A percentile compares a stretch with the other conserved stretches of the same genome.
Evolutionary conservation across 2,888 invertebrate species (phyloP).

Genomic region (Drosophila algonquin): DNA sequence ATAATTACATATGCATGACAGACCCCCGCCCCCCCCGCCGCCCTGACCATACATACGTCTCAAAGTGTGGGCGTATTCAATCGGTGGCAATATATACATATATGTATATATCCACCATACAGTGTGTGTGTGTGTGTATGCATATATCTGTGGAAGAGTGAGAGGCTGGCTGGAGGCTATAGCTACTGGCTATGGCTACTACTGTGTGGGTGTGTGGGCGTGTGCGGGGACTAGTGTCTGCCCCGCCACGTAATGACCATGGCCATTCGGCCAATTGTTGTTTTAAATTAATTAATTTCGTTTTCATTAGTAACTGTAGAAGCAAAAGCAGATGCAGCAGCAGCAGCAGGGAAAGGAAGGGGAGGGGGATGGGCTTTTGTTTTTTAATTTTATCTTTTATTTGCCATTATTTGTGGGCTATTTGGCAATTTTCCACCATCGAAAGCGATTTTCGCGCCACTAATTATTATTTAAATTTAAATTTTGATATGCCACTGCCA

Average conservation of each 20-base stretch:
- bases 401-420: conserved; percentile 66
- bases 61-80: conserved; percentile 68
- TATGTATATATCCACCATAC: not conserved
- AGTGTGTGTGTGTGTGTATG: not conserved
- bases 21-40: conserved; percentile 23
- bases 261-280: conserved; percentile 62
- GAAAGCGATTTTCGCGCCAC: conserved; percentile 72
- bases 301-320: conserved; percentile 67
- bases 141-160: conserved; percentile 4
- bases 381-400: conserved; percentile 69
- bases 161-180: conserved; percentile 40
- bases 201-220: no score
- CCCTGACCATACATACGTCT: not conserved
- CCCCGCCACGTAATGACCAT: conserved; percentile 27
- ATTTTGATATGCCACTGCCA: conserved; percentile 58
- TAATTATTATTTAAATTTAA: conserved; percentile 79
- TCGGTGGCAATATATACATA: conserved; percentile 36
- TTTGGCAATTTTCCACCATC: conserved; percentile 66
- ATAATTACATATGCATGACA: conserved; percentile 78
- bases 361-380: conserved; percentile 48
- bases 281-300: conserved; percentile 74
- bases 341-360: conserved; percentile 15
- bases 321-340: conserved; percentile 26
- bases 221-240: conserved; percentile 2
- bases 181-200: no score